These are phyloP conservation scores for Lissonota sp. DNA, from an alignment of 2,888 invertebrate species.

Conservation along the genomic window DNA sequence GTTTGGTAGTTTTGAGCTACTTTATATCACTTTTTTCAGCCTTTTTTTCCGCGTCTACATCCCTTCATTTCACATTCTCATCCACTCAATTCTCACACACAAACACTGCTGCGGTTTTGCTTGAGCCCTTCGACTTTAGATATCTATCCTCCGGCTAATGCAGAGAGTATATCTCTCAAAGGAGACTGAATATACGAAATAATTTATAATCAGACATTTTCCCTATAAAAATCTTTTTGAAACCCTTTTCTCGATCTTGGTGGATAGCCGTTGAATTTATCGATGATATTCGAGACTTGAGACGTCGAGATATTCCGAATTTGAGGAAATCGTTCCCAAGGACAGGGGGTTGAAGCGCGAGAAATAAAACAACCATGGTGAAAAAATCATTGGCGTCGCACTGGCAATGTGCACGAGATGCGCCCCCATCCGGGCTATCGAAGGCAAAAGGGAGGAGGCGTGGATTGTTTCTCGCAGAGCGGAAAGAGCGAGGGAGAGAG, in stretches of 20 bases:
- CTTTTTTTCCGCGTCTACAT: conserved; percentile 48
- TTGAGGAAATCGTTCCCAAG: no score
- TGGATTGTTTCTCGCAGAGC: conserved; percentile 58
- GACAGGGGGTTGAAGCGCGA: background rate
- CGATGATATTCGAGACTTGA: no score
- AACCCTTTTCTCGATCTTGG: no score
- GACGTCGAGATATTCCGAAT: no score
- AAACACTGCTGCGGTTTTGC: conserved; percentile 44
- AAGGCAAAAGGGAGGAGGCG: conserved; percentile 3
- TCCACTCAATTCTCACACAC: conserved; percentile 20
- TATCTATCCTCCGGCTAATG: conserved; percentile 42
- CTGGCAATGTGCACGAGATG: conserved; percentile 45
- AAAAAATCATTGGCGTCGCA: conserved; percentile 54
- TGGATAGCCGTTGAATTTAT: no score
- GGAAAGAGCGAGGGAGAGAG: conserved; percentile 20
- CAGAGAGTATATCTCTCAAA: conserved; percentile 28
- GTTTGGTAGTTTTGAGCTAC: conserved; percentile 79
- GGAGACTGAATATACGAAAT: background rate
- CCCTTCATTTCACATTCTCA: conserved; percentile 50
- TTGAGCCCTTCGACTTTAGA: conserved; percentile 19
- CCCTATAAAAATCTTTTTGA: no score
- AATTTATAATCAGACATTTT: background rate
- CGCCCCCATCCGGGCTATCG: conserved; percentile 32
- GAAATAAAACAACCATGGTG: conserved; percentile 10
- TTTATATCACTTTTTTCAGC: conserved; percentile 59